Base-by-base conservation (phyloP, 2,113 vertebrate species). In the Zosterops japonicus region DNA sequence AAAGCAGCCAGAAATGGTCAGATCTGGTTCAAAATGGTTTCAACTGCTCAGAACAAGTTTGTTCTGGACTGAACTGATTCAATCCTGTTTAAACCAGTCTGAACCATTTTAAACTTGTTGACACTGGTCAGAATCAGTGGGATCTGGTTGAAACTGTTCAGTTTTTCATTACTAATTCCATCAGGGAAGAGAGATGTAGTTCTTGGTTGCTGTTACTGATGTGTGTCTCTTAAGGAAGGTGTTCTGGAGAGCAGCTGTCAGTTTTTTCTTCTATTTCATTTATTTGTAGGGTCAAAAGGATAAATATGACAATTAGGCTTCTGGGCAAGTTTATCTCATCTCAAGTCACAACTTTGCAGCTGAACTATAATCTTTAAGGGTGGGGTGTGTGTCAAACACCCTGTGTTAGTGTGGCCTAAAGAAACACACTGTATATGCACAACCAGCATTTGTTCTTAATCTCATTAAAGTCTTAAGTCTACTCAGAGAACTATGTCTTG, bases 21-120 rank as follows among this genome's bases (percentile, higher is more conserved):
- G 12, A 14, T 53, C 4, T 19, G 5, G 4, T 69, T 69, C 4
- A 31, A 44, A 68, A 17, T 2, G 7, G 2, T 68, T 67, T 67
- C 25, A 31, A 2, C 13, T 0, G 0, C 11, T 25, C 1, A 1
- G 36, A 76, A 42, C 5, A 7, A 22, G 5, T 50, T 76, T 31
- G 11, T 59, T 36, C 14, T 2, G 2, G 22, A 9, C 7, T 50
- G 36, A 35, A 27, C 21, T 57, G 31, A 11, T 72, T 65, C 0
- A 0, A 27, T 39, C 3, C 4, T n/a, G 3, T 70, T 77, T 12
- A 33, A 44, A 27, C 5, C 2, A 12, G 11, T 47, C 21, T 35
- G 24, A 63, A 35, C 20, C 0, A 0, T 41, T 41, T 55, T 49
- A 6, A 12, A 35, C 13, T 42, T 44, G 6, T 68, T 52, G 7